Percentiles rank a stretch among this genome's conserved stretches.
Evolutionary conservation across 2,113 vertebrate genomes (phyloP).

Genomic region (Symphodus melops): DNA sequence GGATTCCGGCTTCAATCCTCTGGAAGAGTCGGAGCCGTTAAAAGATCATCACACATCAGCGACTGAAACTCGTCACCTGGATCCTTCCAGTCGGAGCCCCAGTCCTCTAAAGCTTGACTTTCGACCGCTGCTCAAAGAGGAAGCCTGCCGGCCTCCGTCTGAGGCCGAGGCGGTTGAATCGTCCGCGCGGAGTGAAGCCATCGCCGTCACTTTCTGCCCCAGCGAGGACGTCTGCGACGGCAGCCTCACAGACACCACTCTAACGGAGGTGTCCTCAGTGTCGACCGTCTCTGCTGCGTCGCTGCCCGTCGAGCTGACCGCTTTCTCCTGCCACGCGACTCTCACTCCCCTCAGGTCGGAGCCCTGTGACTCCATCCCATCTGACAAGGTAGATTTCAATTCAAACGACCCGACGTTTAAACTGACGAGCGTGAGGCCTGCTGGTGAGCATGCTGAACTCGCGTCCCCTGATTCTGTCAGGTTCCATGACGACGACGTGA

Average conservation of each 20-base stretch:
- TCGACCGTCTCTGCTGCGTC: constrained; percentile 12
- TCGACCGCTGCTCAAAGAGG: background rate
- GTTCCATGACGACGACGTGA: background rate
- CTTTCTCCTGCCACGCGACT: background rate
- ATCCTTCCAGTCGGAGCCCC: background rate
- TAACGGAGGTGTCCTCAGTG: constrained; percentile 16
- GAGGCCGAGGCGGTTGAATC: background rate
- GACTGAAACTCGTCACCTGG: background rate
- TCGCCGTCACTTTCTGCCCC: constrained; percentile 8
- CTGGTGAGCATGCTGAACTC: background rate
- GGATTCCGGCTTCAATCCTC: background rate
- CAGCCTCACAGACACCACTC: background rate
- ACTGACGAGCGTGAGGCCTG: background rate
- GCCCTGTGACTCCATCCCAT: background rate
- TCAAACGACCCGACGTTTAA: constrained; percentile 1
- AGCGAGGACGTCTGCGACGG: background rate
- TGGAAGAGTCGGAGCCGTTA: background rate
- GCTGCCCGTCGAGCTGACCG: background rate
- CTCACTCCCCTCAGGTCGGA: background rate
- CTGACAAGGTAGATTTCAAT: constrained; percentile 15
- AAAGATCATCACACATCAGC: background rate
- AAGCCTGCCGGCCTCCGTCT: background rate
- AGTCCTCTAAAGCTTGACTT: background rate
- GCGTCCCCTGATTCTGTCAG: background rate
- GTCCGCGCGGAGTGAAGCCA: background rate